Base-by-base conservation (phyloP, 1,140 invertebrate species). In the Trichonephila clavata region DNA sequence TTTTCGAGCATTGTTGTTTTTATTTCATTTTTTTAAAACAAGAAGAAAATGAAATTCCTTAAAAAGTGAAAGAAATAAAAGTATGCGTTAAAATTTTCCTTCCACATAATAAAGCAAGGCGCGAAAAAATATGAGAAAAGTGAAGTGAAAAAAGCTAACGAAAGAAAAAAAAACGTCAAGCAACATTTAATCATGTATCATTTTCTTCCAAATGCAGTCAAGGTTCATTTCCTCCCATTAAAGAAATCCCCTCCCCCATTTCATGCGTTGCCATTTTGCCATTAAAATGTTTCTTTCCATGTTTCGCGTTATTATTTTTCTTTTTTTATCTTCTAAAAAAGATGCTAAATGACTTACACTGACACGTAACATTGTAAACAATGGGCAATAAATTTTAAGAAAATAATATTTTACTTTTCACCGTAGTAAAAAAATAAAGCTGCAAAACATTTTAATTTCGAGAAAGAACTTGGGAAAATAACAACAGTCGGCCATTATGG, bases 111-210 rank as follows among this genome's bases (percentile, higher is more conserved):
- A 84, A 84, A 84, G 81, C 81, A 84, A 4, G 50, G 57, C n/a
- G 24, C 13, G 8, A 7, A 27, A 81, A 84, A 59, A 84, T 84
- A 39, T n/a, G 39, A 50, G 21, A 83, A 24, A 68, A 4, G 13
- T 8, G 50, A 21, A 57, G 8, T 80, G 16, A 80, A 80, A 80
- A 32, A 80, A 39, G 16, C 43, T 50, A 50, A 50, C 43, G 43
- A 43, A 8, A 18, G n/a, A n/a, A 16, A 24, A 84, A 84, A 84
- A 84, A 84, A 59, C 57, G 81, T 77, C 68, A 24, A 27, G 81
- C 81, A 57, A 50, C 43, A 84, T 60, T 84, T 84, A 84, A 84
- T 84, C 81, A 84, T 60, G 57, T 84, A 84, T 84, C 81, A 59
- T 84, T 84, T 84, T 84, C 81, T 13, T 20, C 57, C 14, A n/a